Evolutionary conservation across 2,888 invertebrate genomes (phyloP), one percentile per base, ranked within the genome.

Genomic region (Glomeris marginata): DNA sequence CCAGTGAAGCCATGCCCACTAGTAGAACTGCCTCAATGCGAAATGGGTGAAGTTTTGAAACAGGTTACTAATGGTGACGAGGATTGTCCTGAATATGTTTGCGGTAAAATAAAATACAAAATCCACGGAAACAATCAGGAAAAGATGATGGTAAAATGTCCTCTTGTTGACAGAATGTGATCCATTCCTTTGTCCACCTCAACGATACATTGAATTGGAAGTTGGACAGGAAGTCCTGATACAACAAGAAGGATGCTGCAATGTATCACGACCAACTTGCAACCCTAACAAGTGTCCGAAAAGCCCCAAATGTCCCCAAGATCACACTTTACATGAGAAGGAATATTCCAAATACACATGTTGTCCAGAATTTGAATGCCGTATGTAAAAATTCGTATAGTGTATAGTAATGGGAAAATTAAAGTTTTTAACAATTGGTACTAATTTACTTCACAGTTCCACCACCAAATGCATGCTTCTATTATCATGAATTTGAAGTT

Each of bases 71-170:
- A 70, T 0, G 76, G 74, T 33, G 54, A 74, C 1, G 73, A 78
- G 57, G 80, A 78, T 4, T 86, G 86, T 65, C 75, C 75, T 34
- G 76, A 79, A 58, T 83, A 78, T 55, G 73, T 81, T 53, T 86
- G 86, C 60, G 77, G 81, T 81, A 63, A 65, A 72, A 60, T 15
- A 28, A 28, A n/a, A 49, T 34, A 2, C 13, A 20, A 33, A 44
- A 15, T 22, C 21, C 21, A 4, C 18, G 47, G 38, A 8, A 47
- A n/a, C 18, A 16, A 10, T 22, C 16, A 15, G 21, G 20, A 41
- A 40, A 8, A 20, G 37, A 40, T 47, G 22, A 8, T 6, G 38
- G 5, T n/a, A 22, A 43, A 20, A 20, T 37, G 22, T n/a, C 18
- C 13, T 51, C 10, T 42, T 50, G 48, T 47, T 54, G 41, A 28